These are phyloP conservation scores for Cataglyphis livida DNA, from an alignment of 2,888 invertebrate genomes.

Conservation along the genomic window DNA sequence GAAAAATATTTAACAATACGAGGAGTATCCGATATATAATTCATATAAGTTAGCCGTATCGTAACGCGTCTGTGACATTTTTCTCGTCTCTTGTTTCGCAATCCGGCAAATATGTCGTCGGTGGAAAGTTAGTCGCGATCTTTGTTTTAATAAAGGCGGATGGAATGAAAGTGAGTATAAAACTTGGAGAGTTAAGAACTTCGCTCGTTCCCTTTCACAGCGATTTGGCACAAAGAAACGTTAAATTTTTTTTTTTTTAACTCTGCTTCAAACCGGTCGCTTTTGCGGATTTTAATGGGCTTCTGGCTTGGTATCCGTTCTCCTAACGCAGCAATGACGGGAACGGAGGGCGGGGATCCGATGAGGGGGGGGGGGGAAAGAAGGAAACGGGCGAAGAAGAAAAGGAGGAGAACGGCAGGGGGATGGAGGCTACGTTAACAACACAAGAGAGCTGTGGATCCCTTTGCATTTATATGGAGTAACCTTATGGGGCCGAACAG, in stretches of 20 bases:
- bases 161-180: slow-evolving; percentile 48
- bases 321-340: slow-evolving; percentile 59
- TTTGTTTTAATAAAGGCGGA: slow-evolving; percentile 53
- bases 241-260: slow-evolving; percentile 68
- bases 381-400: slow-evolving; percentile 32
- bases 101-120: slow-evolving; percentile 43
- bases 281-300: slow-evolving; percentile 76
- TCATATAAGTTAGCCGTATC: not conserved
- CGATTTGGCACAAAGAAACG: slow-evolving; percentile 66
- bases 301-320: slow-evolving; percentile 73
- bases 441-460: slow-evolving; percentile 75
- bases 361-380: not conserved
- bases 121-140: slow-evolving; percentile 46
- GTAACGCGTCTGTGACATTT: not conserved
- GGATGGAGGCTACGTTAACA: slow-evolving; percentile 72
- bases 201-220: slow-evolving; percentile 56
- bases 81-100: slow-evolving; percentile 27
- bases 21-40: not conserved
- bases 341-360: not conserved
- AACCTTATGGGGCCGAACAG: slow-evolving; percentile 77
- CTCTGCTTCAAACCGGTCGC: slow-evolving; percentile 59
- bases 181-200: slow-evolving; percentile 53
- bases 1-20: not conserved
- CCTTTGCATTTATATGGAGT: slow-evolving; percentile 79
- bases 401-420: slow-evolving; percentile 28